Evolutionary conservation across 2,113 vertebrate species (phyloP), one percentile per base, ranked within the genome.

Genomic region (Platycercus adscitus): DNA sequence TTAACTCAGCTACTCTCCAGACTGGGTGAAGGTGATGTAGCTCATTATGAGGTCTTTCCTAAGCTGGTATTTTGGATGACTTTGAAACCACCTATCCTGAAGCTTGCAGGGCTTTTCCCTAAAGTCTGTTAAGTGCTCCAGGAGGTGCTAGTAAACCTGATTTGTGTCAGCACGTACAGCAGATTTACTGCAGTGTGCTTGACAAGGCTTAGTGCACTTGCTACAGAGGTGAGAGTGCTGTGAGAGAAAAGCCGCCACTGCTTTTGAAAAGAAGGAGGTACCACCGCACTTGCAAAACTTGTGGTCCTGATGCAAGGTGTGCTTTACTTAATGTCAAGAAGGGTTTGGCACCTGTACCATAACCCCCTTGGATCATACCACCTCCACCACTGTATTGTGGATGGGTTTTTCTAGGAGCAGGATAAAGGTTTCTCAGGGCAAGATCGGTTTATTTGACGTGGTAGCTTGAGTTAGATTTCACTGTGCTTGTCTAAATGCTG

Each of bases 141-240:
- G 33, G 77, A 71, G 44, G 64, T 46, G 75, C 52, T 28, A 31
- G n/a, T 81, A 77, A 76, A 81, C 46, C 33, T 8, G 52, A 68
- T 50, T 37, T 78, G 58, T 77, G 29, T 41, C 35, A 86, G 24
- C 24, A 61, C 35, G 46, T 50, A 35, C 3, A 72, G 65, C 13
- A 83, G n/a, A 64, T 61, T 63, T 24, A 43, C 39, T 55, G 37
- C 0, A 68, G 28, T 0, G 0, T 49, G 35, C 35, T 72, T 21
- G 2, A 0, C 17, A 41, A 39, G 8, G 17, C 73, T 37, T 46
- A 16, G 49, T 1, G 5, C 13, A 10, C 3, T 1, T 6, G 5
- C 24, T 44, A 15, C 44, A 17, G 33, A 53, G 7, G 7, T 13
- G 7, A 28, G 13, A 3, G 11, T 29, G n/a, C 39, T 33, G 47